Conservation (phyloP, 1,140 invertebrate species). For the Steinernema feltiae region DNA sequence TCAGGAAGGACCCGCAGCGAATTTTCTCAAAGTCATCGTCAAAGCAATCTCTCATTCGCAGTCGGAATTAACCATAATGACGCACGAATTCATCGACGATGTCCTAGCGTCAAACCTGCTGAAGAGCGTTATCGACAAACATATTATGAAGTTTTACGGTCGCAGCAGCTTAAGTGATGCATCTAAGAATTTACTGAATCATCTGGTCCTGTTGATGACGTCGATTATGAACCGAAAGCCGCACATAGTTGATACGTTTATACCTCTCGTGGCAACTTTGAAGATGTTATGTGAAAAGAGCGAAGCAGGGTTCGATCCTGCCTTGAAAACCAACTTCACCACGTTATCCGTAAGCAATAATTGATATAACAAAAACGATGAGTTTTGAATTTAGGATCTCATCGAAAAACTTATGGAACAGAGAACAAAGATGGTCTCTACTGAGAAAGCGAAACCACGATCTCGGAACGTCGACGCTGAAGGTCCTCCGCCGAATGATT, state of each 20-base stretch:
- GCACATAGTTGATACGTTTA: background rate
- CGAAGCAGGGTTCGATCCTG: background rate
- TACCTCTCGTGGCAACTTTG: background rate
- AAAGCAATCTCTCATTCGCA: background rate
- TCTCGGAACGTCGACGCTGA: background rate
- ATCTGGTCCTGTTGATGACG: background rate
- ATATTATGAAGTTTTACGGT: background rate
- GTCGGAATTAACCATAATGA: background rate
- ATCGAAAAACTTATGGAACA: background rate
- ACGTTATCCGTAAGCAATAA: background rate
- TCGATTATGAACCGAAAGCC: background rate
- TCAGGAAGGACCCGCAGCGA: background rate
- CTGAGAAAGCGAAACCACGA: background rate
- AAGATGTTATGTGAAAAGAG: background rate
- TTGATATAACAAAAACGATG: background rate
- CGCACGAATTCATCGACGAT: background rate
- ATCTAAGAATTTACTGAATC: background rate
- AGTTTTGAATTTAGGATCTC: background rate
- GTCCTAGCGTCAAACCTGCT: background rate
- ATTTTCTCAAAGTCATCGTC: background rate
- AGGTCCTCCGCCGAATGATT: background rate
- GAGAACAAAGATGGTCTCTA: background rate
- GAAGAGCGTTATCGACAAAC: background rate
- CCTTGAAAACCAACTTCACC: background rate
- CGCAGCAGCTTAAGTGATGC: background rate